phyloP scores from a whole-genome alignment of 2,113 vertebrate genomes.

The Chloropsis cyanopogon region DNA sequence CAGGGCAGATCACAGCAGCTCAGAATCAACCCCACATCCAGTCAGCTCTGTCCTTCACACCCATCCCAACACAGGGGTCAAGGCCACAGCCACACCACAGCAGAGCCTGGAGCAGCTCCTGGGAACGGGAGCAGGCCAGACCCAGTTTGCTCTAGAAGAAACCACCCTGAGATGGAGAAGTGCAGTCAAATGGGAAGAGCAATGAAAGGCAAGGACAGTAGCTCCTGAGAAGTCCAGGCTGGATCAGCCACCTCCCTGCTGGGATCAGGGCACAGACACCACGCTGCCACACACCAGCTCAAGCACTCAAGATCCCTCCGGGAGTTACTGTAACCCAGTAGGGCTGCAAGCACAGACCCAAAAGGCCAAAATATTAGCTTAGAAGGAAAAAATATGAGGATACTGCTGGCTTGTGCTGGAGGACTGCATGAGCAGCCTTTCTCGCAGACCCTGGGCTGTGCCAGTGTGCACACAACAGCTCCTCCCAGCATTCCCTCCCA shows the following conservation, averaged over 20 bases:
- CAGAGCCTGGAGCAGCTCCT: neutral
- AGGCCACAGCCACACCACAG: fast-evolving
- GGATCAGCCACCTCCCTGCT: neutral
- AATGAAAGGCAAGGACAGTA: neutral
- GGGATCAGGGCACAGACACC: neutral
- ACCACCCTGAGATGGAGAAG: neutral
- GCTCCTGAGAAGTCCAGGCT: neutral
- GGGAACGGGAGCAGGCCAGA: neutral
- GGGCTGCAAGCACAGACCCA: neutral
- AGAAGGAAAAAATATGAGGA: fast-evolving
- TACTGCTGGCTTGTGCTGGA: neutral
- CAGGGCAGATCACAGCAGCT: neutral
- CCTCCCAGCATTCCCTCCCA: neutral
- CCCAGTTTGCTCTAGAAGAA: constrained; percentile 7
- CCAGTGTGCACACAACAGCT: neutral
- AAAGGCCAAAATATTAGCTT: neutral
- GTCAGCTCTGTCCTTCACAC: neutral
- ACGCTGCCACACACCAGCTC: neutral
- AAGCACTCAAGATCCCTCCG: neutral
- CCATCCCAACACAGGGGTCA: neutral
- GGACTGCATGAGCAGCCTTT: neutral
- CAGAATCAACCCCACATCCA: neutral
- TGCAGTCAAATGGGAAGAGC: neutral
- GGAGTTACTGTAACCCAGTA: neutral
- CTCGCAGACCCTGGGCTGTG: neutral